Evolutionary conservation across 2,888 invertebrate species (phyloP).

Genomic region (Cyrtodaria siliqua): DNA sequence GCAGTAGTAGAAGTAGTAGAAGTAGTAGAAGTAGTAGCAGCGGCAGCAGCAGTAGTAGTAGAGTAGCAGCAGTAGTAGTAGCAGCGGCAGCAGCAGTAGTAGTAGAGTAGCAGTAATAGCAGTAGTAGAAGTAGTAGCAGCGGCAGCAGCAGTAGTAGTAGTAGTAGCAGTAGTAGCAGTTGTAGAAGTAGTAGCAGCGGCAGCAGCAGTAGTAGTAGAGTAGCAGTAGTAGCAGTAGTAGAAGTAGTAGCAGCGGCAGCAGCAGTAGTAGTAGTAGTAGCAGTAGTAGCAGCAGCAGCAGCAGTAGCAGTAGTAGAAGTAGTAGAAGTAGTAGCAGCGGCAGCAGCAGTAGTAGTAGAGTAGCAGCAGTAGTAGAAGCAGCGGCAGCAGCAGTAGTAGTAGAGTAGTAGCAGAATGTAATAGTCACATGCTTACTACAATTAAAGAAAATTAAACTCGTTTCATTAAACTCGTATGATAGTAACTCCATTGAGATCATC

Average conservation of each 20-base stretch:
- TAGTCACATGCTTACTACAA: too few relatives aligned
- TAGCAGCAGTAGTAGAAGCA: too few relatives aligned
- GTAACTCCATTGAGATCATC: too few relatives aligned
- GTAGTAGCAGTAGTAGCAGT: constrained; percentile 4
- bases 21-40: constrained; percentile 1
- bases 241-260: neutral
- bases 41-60: too few relatives aligned
- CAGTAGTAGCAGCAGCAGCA: neutral
- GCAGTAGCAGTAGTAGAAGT: neutral
- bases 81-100: too few relatives aligned
- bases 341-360: neutral
- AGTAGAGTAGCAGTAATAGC: neutral
- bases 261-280: neutral
- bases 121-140: neutral
- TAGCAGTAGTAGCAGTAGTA: too few relatives aligned
- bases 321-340: neutral
- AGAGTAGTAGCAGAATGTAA: too few relatives aligned
- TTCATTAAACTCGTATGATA: too few relatives aligned
- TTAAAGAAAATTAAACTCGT: too few relatives aligned
- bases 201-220: too few relatives aligned
- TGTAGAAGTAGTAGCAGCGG: neutral
- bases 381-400: too few relatives aligned
- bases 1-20: constrained; percentile 8
- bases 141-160: constrained; percentile 9
- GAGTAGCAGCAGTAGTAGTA: too few relatives aligned